Evolutionary conservation across 1,140 invertebrate genomes (phyloP).

Genomic region (Drosophila subpulchrella): DNA sequence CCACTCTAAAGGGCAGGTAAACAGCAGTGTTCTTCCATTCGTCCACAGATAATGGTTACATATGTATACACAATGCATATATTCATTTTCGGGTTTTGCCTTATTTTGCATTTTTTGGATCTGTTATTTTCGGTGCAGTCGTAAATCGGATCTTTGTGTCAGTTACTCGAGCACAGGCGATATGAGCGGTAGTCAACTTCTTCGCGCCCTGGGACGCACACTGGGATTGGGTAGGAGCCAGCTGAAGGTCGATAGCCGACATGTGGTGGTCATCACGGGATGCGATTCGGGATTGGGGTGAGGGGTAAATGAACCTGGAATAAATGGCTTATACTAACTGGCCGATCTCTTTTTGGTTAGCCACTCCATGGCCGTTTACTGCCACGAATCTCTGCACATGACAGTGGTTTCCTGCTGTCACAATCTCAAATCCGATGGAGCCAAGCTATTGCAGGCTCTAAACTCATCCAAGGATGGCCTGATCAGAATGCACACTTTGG

Average conservation of each 20-base stretch:
- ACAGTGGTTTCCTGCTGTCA: conserved; percentile 86
- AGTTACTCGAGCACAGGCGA: conserved; percentile 53
- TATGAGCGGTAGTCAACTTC: conserved; percentile 60
- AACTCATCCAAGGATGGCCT: conserved; percentile 54
- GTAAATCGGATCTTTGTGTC: conserved; percentile 37
- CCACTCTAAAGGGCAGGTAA: conserved; percentile 67
- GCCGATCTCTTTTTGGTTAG: conserved; percentile 34
- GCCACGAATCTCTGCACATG: conserved; percentile 82
- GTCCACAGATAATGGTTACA: conserved; percentile 42
- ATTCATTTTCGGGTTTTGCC: conserved; percentile 63
- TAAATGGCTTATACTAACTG: background rate
- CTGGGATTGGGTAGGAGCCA: conserved; percentile 58
- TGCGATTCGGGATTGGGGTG: conserved; percentile 94
- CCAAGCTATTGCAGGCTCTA: conserved; percentile 75
- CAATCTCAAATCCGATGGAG: conserved; percentile 82
- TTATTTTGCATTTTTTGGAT: conserved; percentile 49
- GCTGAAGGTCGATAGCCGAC: conserved; percentile 65
- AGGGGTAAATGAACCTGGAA: conserved; percentile 83
- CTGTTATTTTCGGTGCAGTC: conserved; percentile 13
- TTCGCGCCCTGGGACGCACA: conserved; percentile 51
- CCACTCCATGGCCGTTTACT: conserved; percentile 84
- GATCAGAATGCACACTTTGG: conserved; percentile 84
- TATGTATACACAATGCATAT: conserved; percentile 34
- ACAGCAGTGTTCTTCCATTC: conserved; percentile 24
- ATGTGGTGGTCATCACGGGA: conserved; percentile 90